A percentile compares a stretch with the other conserved stretches of the same genome.
These are phyloP conservation scores for Pasiphila rectangulata DNA, from an alignment of 2,888 invertebrate species.

Conservation along the genomic window DNA sequence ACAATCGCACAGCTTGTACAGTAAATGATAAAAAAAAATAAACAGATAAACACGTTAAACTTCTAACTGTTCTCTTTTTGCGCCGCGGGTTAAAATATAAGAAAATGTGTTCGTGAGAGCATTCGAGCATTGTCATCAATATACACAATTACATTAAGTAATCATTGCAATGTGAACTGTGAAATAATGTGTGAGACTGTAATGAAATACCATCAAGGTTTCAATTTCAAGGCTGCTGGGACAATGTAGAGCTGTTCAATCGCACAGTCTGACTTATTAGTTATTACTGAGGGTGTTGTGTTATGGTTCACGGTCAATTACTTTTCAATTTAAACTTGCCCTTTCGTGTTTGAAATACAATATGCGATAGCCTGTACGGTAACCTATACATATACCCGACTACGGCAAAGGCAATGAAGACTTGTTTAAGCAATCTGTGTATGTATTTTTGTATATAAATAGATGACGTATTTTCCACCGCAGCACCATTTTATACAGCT, in stretches of 20 bases:
- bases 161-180: slow-evolving; percentile 9
- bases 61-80: too few species aligned
- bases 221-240: slow-evolving; percentile 37
- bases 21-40: too few species aligned
- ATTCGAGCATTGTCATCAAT: slow-evolving; percentile 15
- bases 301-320: slow-evolving; percentile 42
- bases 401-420: too few species aligned
- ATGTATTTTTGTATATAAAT: too few species aligned
- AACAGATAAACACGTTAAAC: too few species aligned
- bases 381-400: too few species aligned
- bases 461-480: too few species aligned
- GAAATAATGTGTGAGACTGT: slow-evolving; percentile 26
- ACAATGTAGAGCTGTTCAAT: slow-evolving; percentile 39
- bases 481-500: too few species aligned
- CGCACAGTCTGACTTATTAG: slow-evolving; percentile 36
- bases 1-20: too few species aligned
- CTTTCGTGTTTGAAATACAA: neutral
- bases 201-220: slow-evolving; percentile 36
- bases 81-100: too few species aligned
- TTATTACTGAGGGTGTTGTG: slow-evolving; percentile 39
- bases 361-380: too few species aligned
- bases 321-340: slow-evolving; percentile 29
- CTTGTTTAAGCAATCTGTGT: too few species aligned
- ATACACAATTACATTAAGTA: slow-evolving; percentile 14
- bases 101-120: slow-evolving; percentile 5